Percentiles rank a stretch among this genome's conserved stretches.
Conservation (phyloP, 1,140 invertebrate genomes). For the Drosophila persimilis region DNA sequence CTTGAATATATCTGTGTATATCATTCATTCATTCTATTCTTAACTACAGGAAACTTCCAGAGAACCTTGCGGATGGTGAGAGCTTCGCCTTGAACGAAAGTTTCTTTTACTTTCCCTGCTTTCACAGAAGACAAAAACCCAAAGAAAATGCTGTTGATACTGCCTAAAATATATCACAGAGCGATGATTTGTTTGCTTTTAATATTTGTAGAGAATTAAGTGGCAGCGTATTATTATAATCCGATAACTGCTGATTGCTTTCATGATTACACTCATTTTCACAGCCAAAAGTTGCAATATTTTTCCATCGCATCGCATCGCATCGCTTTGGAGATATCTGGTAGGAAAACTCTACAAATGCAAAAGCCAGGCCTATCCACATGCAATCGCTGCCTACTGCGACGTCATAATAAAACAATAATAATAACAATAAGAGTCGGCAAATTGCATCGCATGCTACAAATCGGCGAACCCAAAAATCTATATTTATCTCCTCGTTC, state of each 20-base stretch:
- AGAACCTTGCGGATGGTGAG: conserved; percentile 85
- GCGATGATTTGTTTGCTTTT: too few relatives aligned
- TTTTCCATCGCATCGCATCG: too few relatives aligned
- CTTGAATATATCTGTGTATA: neutral
- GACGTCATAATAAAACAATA: too few relatives aligned
- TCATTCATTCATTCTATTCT: neutral
- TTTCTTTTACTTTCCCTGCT: conserved; percentile 56
- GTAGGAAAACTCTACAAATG: too few relatives aligned
- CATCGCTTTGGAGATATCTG: too few relatives aligned
- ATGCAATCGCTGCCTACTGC: too few relatives aligned
- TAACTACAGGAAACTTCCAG: conserved; percentile 82
- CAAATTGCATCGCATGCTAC: conserved; percentile 49
- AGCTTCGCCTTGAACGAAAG: conserved; percentile 84
- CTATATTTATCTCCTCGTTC: conserved; percentile 61
- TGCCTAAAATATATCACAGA: conserved; percentile 1
- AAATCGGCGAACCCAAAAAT: conserved; percentile 49
- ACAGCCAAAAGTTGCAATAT: neutral
- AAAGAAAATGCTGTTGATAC: too few relatives aligned
- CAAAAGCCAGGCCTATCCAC: too few relatives aligned
- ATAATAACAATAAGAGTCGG: conserved; percentile 6
- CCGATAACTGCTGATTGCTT: too few relatives aligned
- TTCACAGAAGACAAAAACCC: neutral
- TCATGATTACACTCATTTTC: too few relatives aligned
- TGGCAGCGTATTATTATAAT: too few relatives aligned
- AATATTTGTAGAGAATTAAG: too few relatives aligned